phyloP scores from a whole-genome alignment of 1,140 invertebrate species.

The Ips typographus region DNA sequence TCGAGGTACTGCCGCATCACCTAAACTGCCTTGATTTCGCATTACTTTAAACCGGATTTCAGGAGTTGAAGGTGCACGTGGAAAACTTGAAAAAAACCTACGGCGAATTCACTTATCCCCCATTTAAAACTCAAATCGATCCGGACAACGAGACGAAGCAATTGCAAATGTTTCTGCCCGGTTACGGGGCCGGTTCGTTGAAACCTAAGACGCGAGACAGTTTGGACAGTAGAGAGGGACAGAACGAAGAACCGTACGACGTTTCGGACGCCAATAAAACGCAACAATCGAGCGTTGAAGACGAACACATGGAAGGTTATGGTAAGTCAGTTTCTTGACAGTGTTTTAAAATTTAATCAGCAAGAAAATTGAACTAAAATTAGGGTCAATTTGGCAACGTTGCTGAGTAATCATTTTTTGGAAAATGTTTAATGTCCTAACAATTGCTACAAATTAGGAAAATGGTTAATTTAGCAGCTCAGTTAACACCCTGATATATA shows the following conservation, averaged over 20 bases:
- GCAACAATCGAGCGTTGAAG: constrained; percentile 12
- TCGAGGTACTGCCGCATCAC: constrained; percentile 50
- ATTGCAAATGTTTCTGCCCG: constrained; percentile 67
- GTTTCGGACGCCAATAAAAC: not conserved
- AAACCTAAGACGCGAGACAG: not conserved
- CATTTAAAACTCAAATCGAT: constrained; percentile 70
- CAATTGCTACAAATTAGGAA: too few species aligned
- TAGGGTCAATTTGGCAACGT: too few species aligned
- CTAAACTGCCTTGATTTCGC: not conserved
- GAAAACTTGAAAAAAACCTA: constrained; percentile 71
- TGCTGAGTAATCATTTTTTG: too few species aligned
- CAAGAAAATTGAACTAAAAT: too few species aligned
- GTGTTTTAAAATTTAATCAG: not conserved
- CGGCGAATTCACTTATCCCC: constrained; percentile 77
- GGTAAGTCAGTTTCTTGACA: constrained; percentile 21
- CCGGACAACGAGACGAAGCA: constrained; percentile 66
- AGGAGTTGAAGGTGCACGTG: constrained; percentile 76
- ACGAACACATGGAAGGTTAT: constrained; percentile 41
- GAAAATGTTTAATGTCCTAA: too few species aligned
- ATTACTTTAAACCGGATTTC: constrained; percentile 3
- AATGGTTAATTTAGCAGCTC: too few species aligned
- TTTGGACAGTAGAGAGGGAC: not conserved
- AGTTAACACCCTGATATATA: too few species aligned
- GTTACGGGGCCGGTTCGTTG: constrained; percentile 50
- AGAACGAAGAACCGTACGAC: not conserved